A percentile compares a stretch with the other conserved stretches of the same genome.
phyloP scores from a whole-genome alignment of 1,140 invertebrate species.

The Sitophilus oryzae region DNA sequence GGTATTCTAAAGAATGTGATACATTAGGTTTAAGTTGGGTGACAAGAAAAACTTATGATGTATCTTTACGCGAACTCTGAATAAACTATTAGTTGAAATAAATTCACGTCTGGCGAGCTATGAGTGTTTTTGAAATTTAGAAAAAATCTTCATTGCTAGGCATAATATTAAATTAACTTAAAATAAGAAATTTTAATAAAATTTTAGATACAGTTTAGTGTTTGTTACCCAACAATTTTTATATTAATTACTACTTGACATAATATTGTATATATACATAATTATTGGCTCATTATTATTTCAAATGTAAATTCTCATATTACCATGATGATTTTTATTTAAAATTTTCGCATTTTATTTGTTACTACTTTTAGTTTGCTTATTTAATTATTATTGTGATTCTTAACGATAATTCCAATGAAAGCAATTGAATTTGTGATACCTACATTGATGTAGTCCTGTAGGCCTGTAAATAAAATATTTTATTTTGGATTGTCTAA shows the following conservation, averaged over 20 bases:
- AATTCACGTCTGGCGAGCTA: no score
- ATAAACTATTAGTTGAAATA: background rate
- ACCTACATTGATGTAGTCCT: conserved; percentile 28
- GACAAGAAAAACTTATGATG: conserved; percentile 7
- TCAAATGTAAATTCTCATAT: conserved; percentile 5
- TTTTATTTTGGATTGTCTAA: conserved; percentile 22
- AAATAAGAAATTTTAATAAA: background rate
- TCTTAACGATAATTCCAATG: conserved; percentile 34
- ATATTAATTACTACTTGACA: conserved; percentile 3
- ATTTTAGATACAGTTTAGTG: conserved; percentile 13
- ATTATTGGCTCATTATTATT: conserved; percentile 24
- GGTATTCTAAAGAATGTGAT: conserved; percentile 25
- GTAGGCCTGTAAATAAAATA: conserved; percentile 29
- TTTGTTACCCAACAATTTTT: conserved; percentile 16
- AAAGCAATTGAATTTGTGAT: conserved; percentile 40
- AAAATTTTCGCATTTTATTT: conserved; percentile 31
- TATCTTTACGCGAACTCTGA: background rate
- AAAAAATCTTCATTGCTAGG: no score
- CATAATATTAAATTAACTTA: background rate
- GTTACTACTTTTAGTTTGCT: conserved; percentile 34
- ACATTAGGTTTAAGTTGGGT: conserved; percentile 25
- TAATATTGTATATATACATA: background rate
- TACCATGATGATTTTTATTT: conserved; percentile 10
- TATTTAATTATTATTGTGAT: conserved; percentile 38
- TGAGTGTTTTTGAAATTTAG: no score